Conservation (phyloP, 2,797 vertebrate species). For the Falco cherrug region DNA sequence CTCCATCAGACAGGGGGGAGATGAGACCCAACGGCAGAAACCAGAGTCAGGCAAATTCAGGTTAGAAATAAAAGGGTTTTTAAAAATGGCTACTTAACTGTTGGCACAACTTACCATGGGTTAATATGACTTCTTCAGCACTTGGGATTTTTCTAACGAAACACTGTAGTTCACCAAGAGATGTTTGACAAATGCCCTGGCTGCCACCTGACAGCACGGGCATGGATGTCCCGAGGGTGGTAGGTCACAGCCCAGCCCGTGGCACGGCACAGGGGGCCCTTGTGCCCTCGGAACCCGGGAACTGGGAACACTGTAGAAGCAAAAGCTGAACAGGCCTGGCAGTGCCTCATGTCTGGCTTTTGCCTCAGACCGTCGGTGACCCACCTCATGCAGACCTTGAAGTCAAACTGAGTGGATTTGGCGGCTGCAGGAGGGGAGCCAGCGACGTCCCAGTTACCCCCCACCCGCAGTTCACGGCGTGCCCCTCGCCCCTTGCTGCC, state of each 20-base stretch:
- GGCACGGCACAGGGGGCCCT: fast-evolving
- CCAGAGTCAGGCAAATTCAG: neutral
- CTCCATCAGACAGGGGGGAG: neutral
- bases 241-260: neutral
- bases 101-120: neutral
- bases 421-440: neutral
- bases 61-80: neutral
- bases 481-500: neutral
- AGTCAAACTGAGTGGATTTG: neutral
- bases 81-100: neutral
- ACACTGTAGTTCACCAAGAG: neutral
- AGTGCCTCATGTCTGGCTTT: neutral
- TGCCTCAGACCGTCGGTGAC: neutral
- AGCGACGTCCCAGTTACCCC: neutral
- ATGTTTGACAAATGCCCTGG: neutral
- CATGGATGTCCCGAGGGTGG: neutral
- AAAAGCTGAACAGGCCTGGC: neutral
- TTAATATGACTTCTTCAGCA: neutral
- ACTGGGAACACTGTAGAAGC: neutral
- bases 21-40: neutral
- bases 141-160: neutral
- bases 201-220: neutral
- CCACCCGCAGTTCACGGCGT: too few species aligned
- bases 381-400: neutral
- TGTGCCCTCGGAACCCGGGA: neutral